These are phyloP conservation scores for Aleiodes alternator DNA, from an alignment of 2,888 invertebrate species.

Conservation along the genomic window DNA sequence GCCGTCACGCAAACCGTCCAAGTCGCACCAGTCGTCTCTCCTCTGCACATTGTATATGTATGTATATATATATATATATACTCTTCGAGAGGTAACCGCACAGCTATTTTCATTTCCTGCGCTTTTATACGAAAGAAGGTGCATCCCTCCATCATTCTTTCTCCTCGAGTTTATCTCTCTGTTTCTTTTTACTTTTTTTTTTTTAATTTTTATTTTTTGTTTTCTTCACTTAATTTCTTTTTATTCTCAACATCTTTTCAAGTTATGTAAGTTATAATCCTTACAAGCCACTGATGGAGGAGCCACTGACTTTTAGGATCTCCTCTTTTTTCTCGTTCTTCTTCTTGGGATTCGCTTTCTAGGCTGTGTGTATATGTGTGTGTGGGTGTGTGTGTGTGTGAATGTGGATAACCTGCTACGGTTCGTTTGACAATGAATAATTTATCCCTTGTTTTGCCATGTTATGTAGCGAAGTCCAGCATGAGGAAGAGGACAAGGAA, in stretches of 20 bases:
- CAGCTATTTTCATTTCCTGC: slow-evolving; percentile 58
- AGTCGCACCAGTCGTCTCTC: slow-evolving; percentile 42
- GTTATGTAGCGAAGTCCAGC: neutral
- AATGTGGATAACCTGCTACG: neutral
- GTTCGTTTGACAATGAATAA: slow-evolving; percentile 49
- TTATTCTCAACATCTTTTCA: no score
- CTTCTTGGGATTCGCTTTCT: neutral
- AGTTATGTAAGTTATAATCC: no score
- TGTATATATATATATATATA: slow-evolving; percentile 37
- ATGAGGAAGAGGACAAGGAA: slow-evolving; percentile 21
- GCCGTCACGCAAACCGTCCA: slow-evolving; percentile 59
- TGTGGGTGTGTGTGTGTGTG: no score
- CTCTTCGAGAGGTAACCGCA: slow-evolving; percentile 54
- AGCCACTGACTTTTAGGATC: neutral
- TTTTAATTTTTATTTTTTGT: neutral
- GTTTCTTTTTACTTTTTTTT: neutral
- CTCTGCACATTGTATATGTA: slow-evolving; percentile 42
- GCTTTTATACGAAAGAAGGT: slow-evolving; percentile 53
- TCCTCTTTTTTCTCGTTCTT: neutral
- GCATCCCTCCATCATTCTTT: slow-evolving; percentile 48
- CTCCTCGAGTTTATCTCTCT: neutral
- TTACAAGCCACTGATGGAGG: neutral
- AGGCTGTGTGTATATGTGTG: no score
- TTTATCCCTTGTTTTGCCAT: slow-evolving; percentile 41
- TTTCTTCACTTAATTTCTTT: slow-evolving; percentile 10